Conservation (phyloP, 2,797 vertebrate species). For the Lophius americanus region DNA sequence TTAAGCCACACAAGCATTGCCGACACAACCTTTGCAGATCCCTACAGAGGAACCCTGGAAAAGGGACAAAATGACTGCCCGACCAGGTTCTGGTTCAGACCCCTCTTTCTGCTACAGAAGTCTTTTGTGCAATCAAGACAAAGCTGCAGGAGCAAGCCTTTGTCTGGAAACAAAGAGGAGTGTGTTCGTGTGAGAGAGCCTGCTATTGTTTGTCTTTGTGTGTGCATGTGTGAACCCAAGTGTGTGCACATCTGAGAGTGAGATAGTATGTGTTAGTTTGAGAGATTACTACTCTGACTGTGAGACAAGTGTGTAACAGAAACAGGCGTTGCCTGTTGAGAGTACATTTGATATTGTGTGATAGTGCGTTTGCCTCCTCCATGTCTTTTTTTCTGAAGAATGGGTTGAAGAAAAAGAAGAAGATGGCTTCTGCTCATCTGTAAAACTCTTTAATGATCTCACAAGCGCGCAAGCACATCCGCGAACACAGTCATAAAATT, state of each 20-base stretch:
- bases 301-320: constrained; percentile 43
- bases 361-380: constrained; percentile 29
- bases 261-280: constrained; percentile 44
- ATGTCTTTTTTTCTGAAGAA: constrained; percentile 48
- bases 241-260: constrained; percentile 21
- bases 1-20: constrained; percentile 59
- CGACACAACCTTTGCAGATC: constrained; percentile 37
- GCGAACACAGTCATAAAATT: constrained; percentile 4
- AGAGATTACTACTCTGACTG: constrained; percentile 50
- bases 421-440: constrained; percentile 55
- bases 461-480: constrained; percentile 6
- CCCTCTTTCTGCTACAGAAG: constrained; percentile 62
- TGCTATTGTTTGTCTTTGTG: constrained; percentile 34
- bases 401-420: neutral
- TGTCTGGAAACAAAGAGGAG: constrained; percentile 75
- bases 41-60: constrained; percentile 30
- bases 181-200: constrained; percentile 56
- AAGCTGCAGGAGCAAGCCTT: constrained; percentile 68
- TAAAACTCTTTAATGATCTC: constrained; percentile 52
- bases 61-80: constrained; percentile 42
- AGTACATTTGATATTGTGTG: constrained; percentile 12
- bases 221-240: constrained; percentile 11
- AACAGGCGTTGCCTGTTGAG: constrained; percentile 6
- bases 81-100: constrained; percentile 64
- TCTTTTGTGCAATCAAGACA: constrained; percentile 76